Conservation (phyloP, 2,113 vertebrate genomes). For the Phasianus colchicus region DNA sequence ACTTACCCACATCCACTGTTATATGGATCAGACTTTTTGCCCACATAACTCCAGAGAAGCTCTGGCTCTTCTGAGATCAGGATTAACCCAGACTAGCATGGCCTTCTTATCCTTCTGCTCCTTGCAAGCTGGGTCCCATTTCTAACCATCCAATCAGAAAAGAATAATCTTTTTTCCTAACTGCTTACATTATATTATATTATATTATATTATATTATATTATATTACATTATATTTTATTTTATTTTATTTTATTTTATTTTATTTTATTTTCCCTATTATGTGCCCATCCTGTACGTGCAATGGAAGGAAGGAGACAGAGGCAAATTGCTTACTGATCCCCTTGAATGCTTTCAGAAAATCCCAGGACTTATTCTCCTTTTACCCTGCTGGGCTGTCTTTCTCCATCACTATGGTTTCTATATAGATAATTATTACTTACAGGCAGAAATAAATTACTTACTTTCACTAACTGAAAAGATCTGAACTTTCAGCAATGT, state of each 20-base stretch:
- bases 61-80: not conserved
- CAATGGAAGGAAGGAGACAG: not conserved
- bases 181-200: not conserved
- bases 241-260: not conserved
- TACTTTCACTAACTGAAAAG: conserved; percentile 42
- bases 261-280: conserved; percentile 10
- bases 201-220: conserved; percentile 15
- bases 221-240: conserved; percentile 17
- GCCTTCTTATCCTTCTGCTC: fast-evolving
- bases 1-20: not conserved
- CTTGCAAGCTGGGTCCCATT: not conserved
- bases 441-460: conserved; percentile 48
- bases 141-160: not conserved
- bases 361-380: conserved; percentile 31
- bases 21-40: no score
- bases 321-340: conserved; percentile 22
- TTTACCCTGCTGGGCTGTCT: conserved; percentile 31
- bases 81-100: not conserved
- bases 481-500: conserved; percentile 38
- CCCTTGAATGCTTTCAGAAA: conserved; percentile 23
- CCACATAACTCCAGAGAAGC: not conserved
- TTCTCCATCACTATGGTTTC: conserved; percentile 36
- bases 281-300: not conserved
- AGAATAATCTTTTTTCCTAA: not conserved
- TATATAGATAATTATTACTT: conserved; percentile 44